Percentiles rank a stretch among this genome's conserved stretches.
Evolutionary conservation across 2,888 invertebrate genomes (phyloP).

Genomic region (Parnassius apollo): DNA sequence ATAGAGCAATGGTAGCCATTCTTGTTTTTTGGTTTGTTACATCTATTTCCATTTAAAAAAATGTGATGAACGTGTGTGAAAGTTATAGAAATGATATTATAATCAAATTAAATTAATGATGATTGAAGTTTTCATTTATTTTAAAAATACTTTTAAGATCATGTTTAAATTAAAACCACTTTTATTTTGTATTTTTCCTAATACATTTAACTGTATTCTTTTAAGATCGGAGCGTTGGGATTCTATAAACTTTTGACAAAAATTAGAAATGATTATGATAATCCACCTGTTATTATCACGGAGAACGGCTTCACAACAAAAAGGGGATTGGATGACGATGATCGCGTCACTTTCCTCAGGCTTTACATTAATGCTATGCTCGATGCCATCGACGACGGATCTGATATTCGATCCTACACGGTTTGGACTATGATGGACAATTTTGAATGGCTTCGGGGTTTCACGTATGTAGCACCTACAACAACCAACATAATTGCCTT

Average conservation of each 20-base stretch:
- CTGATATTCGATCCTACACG: slow-evolving; percentile 69
- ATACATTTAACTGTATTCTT: not conserved
- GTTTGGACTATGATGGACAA: slow-evolving; percentile 83
- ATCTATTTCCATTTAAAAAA: too few species aligned
- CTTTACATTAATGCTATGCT: slow-evolving; percentile 55
- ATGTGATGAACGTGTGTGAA: too few species aligned
- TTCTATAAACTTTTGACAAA: slow-evolving; percentile 75
- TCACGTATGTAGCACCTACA: slow-evolving; percentile 52
- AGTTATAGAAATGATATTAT: too few species aligned
- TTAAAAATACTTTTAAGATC: too few species aligned
- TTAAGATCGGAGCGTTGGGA: slow-evolving; percentile 65
- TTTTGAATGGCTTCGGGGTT: slow-evolving; percentile 81
- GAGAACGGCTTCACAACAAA: slow-evolving; percentile 72
- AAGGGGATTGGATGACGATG: slow-evolving; percentile 54
- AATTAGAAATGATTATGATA: slow-evolving; percentile 60
- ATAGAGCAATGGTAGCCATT: too few species aligned
- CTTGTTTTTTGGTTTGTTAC: too few species aligned
- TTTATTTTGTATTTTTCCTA: too few species aligned
- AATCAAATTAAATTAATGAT: too few species aligned
- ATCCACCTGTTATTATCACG: slow-evolving; percentile 75
- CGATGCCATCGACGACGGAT: slow-evolving; percentile 59
- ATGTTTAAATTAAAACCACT: too few species aligned
- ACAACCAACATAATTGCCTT: not conserved
- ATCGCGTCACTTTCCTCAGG: slow-evolving; percentile 56
- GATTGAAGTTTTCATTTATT: too few species aligned